Percentiles rank a stretch among this genome's conserved stretches.
phyloP scores from a whole-genome alignment of 2,113 vertebrate genomes.

The Merops nubicus region DNA sequence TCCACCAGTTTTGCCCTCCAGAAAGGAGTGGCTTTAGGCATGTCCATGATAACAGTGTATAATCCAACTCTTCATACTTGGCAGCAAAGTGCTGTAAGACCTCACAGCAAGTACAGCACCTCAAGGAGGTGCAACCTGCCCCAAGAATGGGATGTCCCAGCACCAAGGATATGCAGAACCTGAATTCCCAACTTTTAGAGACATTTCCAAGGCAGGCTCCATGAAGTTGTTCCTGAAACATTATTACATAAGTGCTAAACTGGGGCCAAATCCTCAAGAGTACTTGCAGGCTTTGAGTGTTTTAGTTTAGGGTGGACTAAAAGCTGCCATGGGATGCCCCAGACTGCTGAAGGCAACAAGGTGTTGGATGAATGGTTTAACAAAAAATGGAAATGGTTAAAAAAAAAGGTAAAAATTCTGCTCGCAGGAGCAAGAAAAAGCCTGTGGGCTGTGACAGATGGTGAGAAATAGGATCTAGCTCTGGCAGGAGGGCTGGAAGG shows the following conservation, averaged over 20 bases:
- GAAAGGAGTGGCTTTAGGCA: neutral
- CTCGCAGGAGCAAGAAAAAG: accelerated
- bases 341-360: neutral
- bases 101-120: neutral
- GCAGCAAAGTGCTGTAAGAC: neutral
- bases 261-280: neutral
- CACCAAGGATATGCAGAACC: accelerated
- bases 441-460: neutral
- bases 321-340: neutral
- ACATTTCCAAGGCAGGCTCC: neutral
- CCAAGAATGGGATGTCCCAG: neutral
- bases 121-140: neutral
- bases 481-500: neutral
- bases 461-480: neutral
- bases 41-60: neutral
- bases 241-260: neutral
- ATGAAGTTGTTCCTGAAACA: neutral
- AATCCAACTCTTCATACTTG: neutral
- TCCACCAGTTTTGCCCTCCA: neutral
- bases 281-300: neutral
- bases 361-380: neutral
- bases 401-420: neutral
- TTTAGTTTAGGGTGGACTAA: neutral
- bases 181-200: neutral
- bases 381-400: neutral